These are phyloP conservation scores for Thymelicus acteon DNA, from an alignment of 2,888 invertebrate genomes.

Conservation along the genomic window DNA sequence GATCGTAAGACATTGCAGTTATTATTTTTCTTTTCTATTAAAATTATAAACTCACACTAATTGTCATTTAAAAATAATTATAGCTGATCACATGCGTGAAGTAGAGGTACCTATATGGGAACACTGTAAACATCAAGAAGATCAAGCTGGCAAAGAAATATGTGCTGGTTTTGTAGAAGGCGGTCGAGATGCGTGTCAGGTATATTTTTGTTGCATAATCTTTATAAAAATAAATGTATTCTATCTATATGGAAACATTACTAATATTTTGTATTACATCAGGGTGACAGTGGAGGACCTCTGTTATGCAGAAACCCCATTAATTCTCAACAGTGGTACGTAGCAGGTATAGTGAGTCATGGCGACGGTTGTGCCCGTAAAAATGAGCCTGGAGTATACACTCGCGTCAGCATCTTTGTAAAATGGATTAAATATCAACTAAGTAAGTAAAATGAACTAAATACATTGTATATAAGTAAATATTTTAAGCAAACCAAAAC, in stretches of 20 bases:
- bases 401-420: conserved; percentile 89
- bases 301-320: conserved; percentile 90
- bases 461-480: neutral
- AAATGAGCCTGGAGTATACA: conserved; percentile 93
- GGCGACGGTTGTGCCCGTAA: conserved; percentile 94
- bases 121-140: conserved; percentile 87
- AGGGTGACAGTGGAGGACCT: conserved; percentile 94
- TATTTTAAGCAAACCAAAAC: neutral
- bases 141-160: conserved; percentile 87
- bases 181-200: conserved; percentile 93
- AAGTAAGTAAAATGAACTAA: conserved; percentile 69
- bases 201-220: conserved; percentile 43
- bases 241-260: neutral
- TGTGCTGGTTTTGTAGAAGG: conserved; percentile 91
- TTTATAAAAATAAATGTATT: too few species aligned
- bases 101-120: conserved; percentile 90
- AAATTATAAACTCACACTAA: too few species aligned
- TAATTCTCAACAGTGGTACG: conserved; percentile 89
- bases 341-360: conserved; percentile 94
- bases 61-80: conserved; percentile 1
- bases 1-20: conserved; percentile 87
- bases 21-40: neutral
- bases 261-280: conserved; percentile 36
- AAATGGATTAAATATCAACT: conserved; percentile 89
- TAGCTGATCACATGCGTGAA: conserved; percentile 93